Evolutionary conservation across 2,888 invertebrate genomes (phyloP).

Genomic region (Ephialtes manifestator): DNA sequence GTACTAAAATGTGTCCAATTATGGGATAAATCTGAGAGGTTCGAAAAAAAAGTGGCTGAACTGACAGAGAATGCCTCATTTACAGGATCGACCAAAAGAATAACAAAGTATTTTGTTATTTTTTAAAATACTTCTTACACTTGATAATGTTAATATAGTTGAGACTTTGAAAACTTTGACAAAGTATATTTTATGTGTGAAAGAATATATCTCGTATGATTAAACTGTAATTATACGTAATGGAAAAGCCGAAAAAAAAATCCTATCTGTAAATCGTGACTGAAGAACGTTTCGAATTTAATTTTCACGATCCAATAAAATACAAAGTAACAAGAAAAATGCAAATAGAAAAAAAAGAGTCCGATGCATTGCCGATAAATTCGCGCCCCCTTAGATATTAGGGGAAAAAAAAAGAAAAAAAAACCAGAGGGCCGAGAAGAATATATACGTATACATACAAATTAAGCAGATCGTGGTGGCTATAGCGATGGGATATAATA

Average conservation of each 20-base stretch:
- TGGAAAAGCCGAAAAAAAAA: neutral
- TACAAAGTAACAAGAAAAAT: neutral
- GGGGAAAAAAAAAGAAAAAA: conserved; percentile 55
- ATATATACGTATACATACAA: conserved; percentile 80
- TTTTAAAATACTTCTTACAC: neutral
- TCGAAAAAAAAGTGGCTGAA: no score
- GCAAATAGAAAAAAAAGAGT: neutral
- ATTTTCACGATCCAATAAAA: conserved; percentile 7
- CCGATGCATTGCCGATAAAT: conserved; percentile 51
- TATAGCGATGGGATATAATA: conserved; percentile 85
- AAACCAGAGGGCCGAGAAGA: conserved; percentile 76
- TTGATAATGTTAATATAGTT: neutral
- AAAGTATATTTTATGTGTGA: neutral
- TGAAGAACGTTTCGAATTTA: neutral
- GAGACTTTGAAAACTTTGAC: neutral
- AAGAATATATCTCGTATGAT: neutral
- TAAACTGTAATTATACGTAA: neutral
- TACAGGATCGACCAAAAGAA: no score
- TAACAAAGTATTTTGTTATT: no score
- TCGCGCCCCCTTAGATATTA: conserved; percentile 2
- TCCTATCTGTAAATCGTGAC: neutral
- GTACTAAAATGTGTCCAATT: no score
- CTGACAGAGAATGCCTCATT: no score
- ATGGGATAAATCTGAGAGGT: no score
- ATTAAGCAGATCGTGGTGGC: conserved; percentile 84